Percentiles rank a stretch among this genome's conserved stretches.
phyloP scores from a whole-genome alignment of 1,140 invertebrate species.

The Phocides pigmalion region DNA sequence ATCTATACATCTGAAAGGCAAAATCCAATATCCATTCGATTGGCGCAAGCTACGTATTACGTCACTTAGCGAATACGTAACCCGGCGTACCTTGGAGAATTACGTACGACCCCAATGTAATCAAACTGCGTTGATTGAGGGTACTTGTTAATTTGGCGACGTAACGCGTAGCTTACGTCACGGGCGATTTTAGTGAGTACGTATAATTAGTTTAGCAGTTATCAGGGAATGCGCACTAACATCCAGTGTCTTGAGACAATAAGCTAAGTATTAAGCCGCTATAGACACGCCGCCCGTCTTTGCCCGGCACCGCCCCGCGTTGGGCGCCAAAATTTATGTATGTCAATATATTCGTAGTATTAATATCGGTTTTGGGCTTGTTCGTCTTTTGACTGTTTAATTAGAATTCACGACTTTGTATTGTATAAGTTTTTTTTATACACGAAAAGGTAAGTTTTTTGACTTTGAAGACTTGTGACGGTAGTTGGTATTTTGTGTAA shows the following conservation, averaged over 20 bases:
- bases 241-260: conserved; percentile 73
- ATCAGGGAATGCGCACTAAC: conserved; percentile 77
- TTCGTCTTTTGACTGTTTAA: conserved; percentile 25
- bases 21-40: conserved; percentile 9
- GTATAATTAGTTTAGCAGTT: conserved; percentile 60
- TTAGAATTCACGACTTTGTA: conserved; percentile 22
- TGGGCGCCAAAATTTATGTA: conserved; percentile 32
- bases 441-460: conserved; percentile 17
- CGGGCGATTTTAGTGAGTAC: conserved; percentile 52
- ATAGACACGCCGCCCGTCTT: conserved; percentile 64
- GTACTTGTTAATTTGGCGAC: background rate
- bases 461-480: conserved; percentile 23
- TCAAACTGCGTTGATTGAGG: background rate
- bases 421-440: conserved; percentile 23
- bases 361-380: conserved; percentile 16
- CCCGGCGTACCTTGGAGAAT: too few species aligned
- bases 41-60: conserved; percentile 8
- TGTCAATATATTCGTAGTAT: conserved; percentile 16
- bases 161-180: background rate
- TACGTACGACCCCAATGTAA: too few species aligned
- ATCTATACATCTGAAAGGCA: conserved; percentile 4
- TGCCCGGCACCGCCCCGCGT: conserved; percentile 43
- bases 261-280: conserved; percentile 69
- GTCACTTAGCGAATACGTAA: too few species aligned
- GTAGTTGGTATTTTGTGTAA: conserved; percentile 16